Percentiles rank a stretch among this genome's conserved stretches.
phyloP scores from a whole-genome alignment of 2,113 vertebrate genomes.

The Cyprinodon tularosa region DNA sequence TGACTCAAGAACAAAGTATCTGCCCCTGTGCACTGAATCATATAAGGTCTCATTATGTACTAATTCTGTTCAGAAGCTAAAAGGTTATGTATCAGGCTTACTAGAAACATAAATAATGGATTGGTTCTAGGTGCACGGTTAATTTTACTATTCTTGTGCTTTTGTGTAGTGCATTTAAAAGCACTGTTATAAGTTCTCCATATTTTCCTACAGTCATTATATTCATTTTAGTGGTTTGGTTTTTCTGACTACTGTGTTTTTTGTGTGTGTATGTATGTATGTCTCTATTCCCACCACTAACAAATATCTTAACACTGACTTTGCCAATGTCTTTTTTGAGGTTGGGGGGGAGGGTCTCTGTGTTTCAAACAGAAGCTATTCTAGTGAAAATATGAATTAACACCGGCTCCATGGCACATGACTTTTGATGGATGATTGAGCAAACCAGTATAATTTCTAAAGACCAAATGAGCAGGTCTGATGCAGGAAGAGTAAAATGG shows the following conservation, averaged over 20 bases:
- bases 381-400: too few relatives aligned
- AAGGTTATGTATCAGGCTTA: background rate
- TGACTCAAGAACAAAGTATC: slow-evolving; percentile 46
- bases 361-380: too few relatives aligned
- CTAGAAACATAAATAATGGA: background rate
- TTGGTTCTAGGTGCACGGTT: background rate
- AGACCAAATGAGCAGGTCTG: too few relatives aligned
- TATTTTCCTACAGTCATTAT: background rate
- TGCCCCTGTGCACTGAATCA: slow-evolving; percentile 49
- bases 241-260: background rate
- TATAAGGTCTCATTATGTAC: slow-evolving; percentile 50
- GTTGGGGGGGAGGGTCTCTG: too few relatives aligned
- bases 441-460: too few relatives aligned
- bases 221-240: too few relatives aligned
- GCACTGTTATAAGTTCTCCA: background rate
- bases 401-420: too few relatives aligned
- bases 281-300: too few relatives aligned
- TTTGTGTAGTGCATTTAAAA: background rate
- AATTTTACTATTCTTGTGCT: background rate
- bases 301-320: too few relatives aligned
- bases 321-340: too few relatives aligned
- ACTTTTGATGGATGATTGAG: too few relatives aligned
- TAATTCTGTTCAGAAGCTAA: slow-evolving; percentile 44
- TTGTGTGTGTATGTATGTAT: background rate
- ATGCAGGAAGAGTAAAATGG: too few relatives aligned